Evolutionary conservation across 2,113 vertebrate genomes (phyloP).

Genomic region (Ciconia boyciana): DNA sequence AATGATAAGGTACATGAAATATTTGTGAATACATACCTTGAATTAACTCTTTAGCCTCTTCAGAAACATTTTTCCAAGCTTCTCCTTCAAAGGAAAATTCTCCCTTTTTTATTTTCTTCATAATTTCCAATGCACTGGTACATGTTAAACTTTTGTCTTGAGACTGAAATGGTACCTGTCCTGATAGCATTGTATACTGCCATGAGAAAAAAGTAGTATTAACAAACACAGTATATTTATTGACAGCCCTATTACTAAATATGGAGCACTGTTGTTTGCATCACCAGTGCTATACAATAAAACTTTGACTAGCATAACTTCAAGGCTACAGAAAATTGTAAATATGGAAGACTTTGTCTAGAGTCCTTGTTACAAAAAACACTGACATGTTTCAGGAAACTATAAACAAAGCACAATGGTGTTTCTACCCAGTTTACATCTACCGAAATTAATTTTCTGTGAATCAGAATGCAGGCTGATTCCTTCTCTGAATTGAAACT

Average conservation of each 20-base stretch:
- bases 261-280: neutral
- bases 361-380: neutral
- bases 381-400: neutral
- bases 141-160: conserved; percentile 88
- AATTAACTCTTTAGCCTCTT: conserved; percentile 95
- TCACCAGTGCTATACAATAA: neutral
- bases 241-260: neutral
- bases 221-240: neutral
- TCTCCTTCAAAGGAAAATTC: conserved; percentile 98
- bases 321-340: neutral
- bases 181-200: conserved; percentile 97
- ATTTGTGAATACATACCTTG: conserved; percentile 76
- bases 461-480: neutral
- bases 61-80: conserved; percentile 95
- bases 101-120: conserved; percentile 98
- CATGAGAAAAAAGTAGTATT: conserved; percentile 17
- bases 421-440: neutral
- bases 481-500: neutral
- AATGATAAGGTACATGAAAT: neutral
- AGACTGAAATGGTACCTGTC: conserved; percentile 96
- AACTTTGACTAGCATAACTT: neutral
- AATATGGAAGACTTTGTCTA: neutral
- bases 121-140: conserved; percentile 93
- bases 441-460: neutral
- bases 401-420: neutral